These are phyloP conservation scores for Drosophila varians DNA, from an alignment of 1,140 invertebrate genomes.

Conservation along the genomic window DNA sequence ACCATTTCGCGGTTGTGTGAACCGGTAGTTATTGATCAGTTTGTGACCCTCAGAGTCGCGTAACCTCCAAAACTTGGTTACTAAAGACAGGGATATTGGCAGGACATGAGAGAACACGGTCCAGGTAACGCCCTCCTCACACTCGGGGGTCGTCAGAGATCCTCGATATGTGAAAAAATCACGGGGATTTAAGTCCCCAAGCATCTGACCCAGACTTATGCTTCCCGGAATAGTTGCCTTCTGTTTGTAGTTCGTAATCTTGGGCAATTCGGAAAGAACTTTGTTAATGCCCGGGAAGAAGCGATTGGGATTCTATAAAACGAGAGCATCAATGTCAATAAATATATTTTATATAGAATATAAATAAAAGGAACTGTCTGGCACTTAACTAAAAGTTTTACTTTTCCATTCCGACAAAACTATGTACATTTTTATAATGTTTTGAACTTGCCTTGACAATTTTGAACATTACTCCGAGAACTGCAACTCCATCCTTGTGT, in stretches of 20 bases:
- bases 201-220: slow-evolving; percentile 85
- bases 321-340: too few relatives aligned
- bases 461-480: slow-evolving; percentile 68
- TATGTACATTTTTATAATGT: too few relatives aligned
- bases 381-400: not conserved
- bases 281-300: slow-evolving; percentile 53
- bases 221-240: slow-evolving; percentile 14
- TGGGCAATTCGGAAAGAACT: slow-evolving; percentile 25
- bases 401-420: not conserved
- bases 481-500: slow-evolving; percentile 60
- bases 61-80: slow-evolving; percentile 78
- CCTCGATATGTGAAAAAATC: slow-evolving; percentile 92
- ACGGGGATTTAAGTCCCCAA: slow-evolving; percentile 84
- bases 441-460: slow-evolving; percentile 41
- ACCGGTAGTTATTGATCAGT: slow-evolving; percentile 52
- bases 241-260: slow-evolving; percentile 28
- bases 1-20: slow-evolving; percentile 84
- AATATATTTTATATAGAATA: not conserved
- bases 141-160: slow-evolving; percentile 95
- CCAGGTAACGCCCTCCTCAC: slow-evolving; percentile 95
- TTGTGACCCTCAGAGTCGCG: slow-evolving; percentile 32
- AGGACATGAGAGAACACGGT: slow-evolving; percentile 93
- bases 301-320: slow-evolving; percentile 31
- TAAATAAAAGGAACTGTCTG: not conserved
- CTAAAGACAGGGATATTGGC: slow-evolving; percentile 90